Evolutionary conservation across 2,113 vertebrate genomes (phyloP), one percentile per base, ranked within the genome.

Genomic region (Aspiorhynchus laticeps): DNA sequence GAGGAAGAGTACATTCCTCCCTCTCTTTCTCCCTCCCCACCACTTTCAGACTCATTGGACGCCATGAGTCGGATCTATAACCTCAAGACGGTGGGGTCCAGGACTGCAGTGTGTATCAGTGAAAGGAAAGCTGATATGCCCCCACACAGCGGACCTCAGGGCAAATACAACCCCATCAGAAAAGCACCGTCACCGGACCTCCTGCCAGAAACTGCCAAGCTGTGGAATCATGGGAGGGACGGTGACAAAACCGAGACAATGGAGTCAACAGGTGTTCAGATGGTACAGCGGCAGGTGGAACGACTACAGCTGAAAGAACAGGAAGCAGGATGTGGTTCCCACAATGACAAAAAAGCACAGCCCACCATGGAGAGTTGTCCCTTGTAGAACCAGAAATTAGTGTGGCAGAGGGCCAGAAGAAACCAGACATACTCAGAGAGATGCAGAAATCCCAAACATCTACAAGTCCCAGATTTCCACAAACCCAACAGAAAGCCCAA

Each of bases 31-130:
- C 84, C 91, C 65, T 91, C 93, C 7, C 93, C 91, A 0, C 81
- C 91, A 63, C 90, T 89, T 79, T 86, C 89, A 3, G 89, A 90
- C 91, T 91, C 93, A 4, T 86, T 92, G 0, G 85, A 88, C 89
- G 90, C 88, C 78, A 95, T 96, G 95, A 95, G 94, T 43, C 92
- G 93, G 77, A 95, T 95, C 79, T 95, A 95, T 88, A 95, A 94
- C 82, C 80, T 94, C 85, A 93, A 94, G 56, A 86, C 91, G 0
- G 93, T 93, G 2, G 91, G 91, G n/a, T 91, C 95, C 0, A 93
- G 94, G 63, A 91, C 93, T 0, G 91, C 90, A 11, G 84, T 94
- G 63, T 94, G 93, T 82, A 43, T 94, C 19, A 89, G 88, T 36
- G 93, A 95, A 4, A 93, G 91, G 84, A 87, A 87, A 10, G 87